Evolutionary conservation across 2,797 vertebrate species (phyloP), one percentile per base, ranked within the genome.

Genomic region (Etheostoma nigrum): DNA sequence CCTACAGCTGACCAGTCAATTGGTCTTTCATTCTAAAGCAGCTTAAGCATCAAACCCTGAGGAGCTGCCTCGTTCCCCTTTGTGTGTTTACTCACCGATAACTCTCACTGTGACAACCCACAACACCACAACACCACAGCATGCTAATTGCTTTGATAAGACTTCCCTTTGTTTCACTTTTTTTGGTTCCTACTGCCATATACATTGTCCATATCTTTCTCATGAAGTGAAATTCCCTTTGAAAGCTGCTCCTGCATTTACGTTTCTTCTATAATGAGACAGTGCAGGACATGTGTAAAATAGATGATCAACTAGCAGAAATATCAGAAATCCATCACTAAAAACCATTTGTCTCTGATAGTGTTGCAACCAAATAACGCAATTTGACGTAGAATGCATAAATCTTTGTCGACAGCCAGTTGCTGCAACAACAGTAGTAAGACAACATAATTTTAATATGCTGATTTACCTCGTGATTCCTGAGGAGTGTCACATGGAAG

Each of bases 401-500:
- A 58, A 30, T 67, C 6, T 51, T 61, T 54, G 5, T 74, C 68
- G 47, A 15, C 65, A 49, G 19, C 36, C 76, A 51, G 52, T 53
- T 68, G 51, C 62, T 70, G 67, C 74, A 71, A 57, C 52, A 55
- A 44, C 64, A 44, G 62, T 48, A 78, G 65, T 48, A 25, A 52
- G 59, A 74, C 66, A 25, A 60, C 72, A 74, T 58, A 4, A 70
- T 76, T 81, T 81, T 61, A 49, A 73, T 58, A 64, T 67, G 47
- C 76, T 70, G 55, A 69, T 55, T 82, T 85, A 81, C 83, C 78
- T 64, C 42, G 9, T 76, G 70, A 63, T 83, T 89, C 51, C 86
- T 14, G 49, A 84, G 66, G 68, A 86, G 78, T 87, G 82, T 84
- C 83, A 78, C 77, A 78, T 68, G 59, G 74, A 93, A 84, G 89